A percentile compares a stretch with the other conserved stretches of the same genome.
These are phyloP conservation scores for Dilophus febrilis DNA, from an alignment of 2,888 invertebrate species.

Conservation along the genomic window DNA sequence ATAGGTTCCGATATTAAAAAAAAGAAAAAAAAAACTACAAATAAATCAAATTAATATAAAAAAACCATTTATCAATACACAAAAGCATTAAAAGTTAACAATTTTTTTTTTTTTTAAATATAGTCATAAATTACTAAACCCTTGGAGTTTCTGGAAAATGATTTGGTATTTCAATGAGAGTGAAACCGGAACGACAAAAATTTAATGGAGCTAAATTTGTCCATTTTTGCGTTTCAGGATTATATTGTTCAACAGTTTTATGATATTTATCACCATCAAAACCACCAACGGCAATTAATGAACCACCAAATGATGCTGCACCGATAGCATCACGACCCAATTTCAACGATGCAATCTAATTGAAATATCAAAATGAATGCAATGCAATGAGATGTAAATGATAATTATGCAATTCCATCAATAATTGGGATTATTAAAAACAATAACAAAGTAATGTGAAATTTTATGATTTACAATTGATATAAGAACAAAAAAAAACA, in stretches of 20 bases:
- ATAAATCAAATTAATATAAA: no score
- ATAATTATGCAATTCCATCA: no score
- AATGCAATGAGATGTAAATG: not conserved
- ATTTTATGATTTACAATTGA: not conserved
- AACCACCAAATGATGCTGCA: constrained; percentile 63
- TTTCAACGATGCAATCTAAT: constrained; percentile 53
- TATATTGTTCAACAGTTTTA: constrained; percentile 76
- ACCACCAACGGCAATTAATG: constrained; percentile 66
- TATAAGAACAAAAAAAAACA: not conserved
- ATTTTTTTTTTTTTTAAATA: no score
- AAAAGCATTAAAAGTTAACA: not conserved
- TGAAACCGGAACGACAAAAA: constrained; percentile 76
- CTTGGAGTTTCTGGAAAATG: constrained; percentile 23
- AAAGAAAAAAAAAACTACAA: no score
- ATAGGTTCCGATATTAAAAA: no score
- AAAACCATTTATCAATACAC: no score
- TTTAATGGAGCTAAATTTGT: constrained; percentile 58
- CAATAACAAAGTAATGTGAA: no score
- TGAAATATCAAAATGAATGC: not conserved
- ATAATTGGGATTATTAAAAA: no score
- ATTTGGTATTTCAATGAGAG: constrained; percentile 52
- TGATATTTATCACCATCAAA: constrained; percentile 83
- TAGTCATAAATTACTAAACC: constrained; percentile 23
- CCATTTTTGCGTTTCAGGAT: constrained; percentile 69
- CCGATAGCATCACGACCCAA: constrained; percentile 79